Conservation (phyloP, 2,888 invertebrate species). For the Sesia bembeciformis region DNA sequence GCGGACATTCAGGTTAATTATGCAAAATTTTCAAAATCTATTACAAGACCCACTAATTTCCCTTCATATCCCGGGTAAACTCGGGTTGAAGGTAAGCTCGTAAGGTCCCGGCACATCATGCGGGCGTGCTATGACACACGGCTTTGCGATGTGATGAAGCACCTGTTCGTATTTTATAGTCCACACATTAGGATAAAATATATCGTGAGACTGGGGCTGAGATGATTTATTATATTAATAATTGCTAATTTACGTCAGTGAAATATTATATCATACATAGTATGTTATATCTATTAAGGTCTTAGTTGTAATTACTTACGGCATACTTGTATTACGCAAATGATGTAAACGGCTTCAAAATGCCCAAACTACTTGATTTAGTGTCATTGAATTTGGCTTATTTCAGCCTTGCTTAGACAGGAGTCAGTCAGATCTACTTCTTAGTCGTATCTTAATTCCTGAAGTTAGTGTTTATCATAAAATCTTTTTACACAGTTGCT, state of each 20-base stretch:
- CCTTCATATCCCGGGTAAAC: constrained; percentile 21
- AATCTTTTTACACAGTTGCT: too few relatives aligned
- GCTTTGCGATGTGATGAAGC: constrained; percentile 66
- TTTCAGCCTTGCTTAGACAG: too few relatives aligned
- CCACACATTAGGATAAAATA: constrained; percentile 45
- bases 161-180: constrained; percentile 68
- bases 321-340: too few relatives aligned
- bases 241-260: background rate
- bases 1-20: background rate
- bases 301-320: too few relatives aligned
- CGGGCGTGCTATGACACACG: constrained; percentile 50
- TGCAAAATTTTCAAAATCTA: constrained; percentile 34
- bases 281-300: too few relatives aligned
- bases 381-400: too few relatives aligned
- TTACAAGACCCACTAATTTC: constrained; percentile 50
- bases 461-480: too few relatives aligned
- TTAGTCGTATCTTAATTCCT: too few relatives aligned
- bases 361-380: too few relatives aligned
- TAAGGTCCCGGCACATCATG: constrained; percentile 62
- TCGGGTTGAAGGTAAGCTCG: constrained; percentile 38
- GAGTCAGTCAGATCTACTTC: too few relatives aligned
- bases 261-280: too few relatives aligned
- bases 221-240: background rate
- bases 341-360: too few relatives aligned
- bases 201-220: background rate